Conservation (phyloP, 2,797 vertebrate species). For the Aeoliscus strigatus region DNA sequence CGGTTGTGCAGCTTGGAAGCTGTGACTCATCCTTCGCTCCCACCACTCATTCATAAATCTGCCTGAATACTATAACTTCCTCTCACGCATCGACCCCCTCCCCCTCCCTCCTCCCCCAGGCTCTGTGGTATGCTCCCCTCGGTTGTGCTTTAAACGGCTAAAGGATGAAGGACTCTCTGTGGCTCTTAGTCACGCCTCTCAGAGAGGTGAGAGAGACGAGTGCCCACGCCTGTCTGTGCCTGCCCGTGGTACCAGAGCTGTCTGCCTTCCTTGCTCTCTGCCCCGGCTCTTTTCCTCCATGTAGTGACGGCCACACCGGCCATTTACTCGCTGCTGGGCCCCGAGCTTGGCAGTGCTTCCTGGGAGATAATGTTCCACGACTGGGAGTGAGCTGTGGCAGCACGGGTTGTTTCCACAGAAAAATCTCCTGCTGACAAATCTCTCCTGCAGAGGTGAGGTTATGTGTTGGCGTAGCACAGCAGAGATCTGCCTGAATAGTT, state of each 20-base stretch:
- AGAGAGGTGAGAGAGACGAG: constrained; percentile 40
- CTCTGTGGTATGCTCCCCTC: constrained; percentile 50
- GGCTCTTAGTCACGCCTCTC: constrained; percentile 38
- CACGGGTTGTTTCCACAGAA: constrained; percentile 55
- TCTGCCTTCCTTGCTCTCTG: constrained; percentile 18
- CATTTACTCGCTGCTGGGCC: constrained; percentile 41
- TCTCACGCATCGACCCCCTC: constrained; percentile 35
- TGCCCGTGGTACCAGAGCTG: constrained; percentile 30
- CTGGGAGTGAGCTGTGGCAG: constrained; percentile 53
- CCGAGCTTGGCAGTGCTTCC: constrained; percentile 49
- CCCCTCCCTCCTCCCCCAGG: constrained; percentile 30
- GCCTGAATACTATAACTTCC: constrained; percentile 71
- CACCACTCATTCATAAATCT: constrained; percentile 74
- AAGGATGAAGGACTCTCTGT: constrained; percentile 50
- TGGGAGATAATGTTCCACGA: constrained; percentile 60
- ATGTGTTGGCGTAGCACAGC: constrained; percentile 30
- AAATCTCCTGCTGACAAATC: constrained; percentile 59
- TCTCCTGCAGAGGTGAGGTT: constrained; percentile 60
- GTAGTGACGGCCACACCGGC: constrained; percentile 29
- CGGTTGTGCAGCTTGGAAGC: constrained; percentile 59
- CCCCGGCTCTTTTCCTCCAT: constrained; percentile 19
- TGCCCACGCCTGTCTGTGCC: constrained; percentile 11
- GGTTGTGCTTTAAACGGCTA: constrained; percentile 45
- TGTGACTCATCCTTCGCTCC: constrained; percentile 72
- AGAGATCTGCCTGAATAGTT: constrained; percentile 51